Percentiles rank a stretch among this genome's conserved stretches.
These are phyloP conservation scores for Neomorphus geoffroyi DNA, from an alignment of 2,797 vertebrate species.

Conservation along the genomic window DNA sequence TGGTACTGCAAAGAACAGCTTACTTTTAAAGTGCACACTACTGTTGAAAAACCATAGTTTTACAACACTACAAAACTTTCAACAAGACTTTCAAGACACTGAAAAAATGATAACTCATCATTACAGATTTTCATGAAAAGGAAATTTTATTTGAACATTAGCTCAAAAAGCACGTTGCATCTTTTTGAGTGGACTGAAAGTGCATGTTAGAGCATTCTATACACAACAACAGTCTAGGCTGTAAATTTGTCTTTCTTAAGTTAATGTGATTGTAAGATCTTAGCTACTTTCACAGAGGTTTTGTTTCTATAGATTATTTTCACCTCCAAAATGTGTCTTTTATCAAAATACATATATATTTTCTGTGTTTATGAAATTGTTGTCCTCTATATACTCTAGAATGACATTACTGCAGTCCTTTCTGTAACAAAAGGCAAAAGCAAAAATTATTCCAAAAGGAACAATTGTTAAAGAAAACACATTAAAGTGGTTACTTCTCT, in stretches of 20 bases:
- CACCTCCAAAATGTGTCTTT: background rate
- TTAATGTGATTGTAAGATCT: background rate
- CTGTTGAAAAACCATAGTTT: background rate
- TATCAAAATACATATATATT: background rate
- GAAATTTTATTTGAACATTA: background rate
- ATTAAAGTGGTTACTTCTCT: background rate
- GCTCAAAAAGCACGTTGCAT: background rate
- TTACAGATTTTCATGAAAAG: background rate
- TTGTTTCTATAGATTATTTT: background rate
- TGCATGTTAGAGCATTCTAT: background rate
- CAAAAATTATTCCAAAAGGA: background rate
- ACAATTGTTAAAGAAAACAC: background rate
- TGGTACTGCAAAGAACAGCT: background rate
- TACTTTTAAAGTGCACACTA: background rate
- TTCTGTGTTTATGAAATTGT: background rate
- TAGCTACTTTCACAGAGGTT: background rate
- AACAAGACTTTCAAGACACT: background rate
- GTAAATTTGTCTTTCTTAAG: background rate
- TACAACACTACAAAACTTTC: background rate
- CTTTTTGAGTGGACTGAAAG: background rate
- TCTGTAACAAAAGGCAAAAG: background rate
- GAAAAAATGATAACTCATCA: background rate
- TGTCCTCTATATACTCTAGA: background rate
- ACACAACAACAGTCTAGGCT: background rate
- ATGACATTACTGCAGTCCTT: background rate